Evolutionary conservation across 2,888 invertebrate genomes (phyloP).

Genomic region (Scaptomyza polygonia): DNA sequence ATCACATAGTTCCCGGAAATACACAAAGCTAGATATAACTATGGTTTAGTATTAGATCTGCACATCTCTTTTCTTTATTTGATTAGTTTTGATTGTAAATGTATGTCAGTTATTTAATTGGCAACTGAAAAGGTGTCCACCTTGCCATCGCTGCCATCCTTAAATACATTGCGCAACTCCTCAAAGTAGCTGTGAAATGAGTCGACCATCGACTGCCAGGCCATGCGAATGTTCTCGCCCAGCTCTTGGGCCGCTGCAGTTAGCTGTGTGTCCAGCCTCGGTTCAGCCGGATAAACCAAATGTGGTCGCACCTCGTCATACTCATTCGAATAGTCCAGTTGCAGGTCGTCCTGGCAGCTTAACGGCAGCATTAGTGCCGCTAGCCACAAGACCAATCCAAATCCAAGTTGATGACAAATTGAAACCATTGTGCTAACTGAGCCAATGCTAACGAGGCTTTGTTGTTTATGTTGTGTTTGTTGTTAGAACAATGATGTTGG

Average conservation of each 20-base stretch:
- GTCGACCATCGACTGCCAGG: slow-evolving; percentile 69
- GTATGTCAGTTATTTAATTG: slow-evolving; percentile 11
- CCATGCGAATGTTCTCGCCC: slow-evolving; percentile 57
- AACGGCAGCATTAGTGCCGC: slow-evolving; percentile 2
- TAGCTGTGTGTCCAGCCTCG: slow-evolving; percentile 50
- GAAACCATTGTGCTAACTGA: slow-evolving; percentile 54
- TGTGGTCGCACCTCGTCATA: slow-evolving; percentile 70
- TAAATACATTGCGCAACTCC: slow-evolving; percentile 46
- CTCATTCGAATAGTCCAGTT: slow-evolving; percentile 68
- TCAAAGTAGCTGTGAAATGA: slow-evolving; percentile 58
- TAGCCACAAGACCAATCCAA: background rate
- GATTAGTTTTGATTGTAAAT: no score
- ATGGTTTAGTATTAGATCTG: no score
- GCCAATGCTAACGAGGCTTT: background rate
- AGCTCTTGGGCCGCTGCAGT: slow-evolving; percentile 54
- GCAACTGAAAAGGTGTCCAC: slow-evolving; percentile 1
- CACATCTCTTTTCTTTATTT: no score
- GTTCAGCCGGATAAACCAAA: slow-evolving; percentile 35
- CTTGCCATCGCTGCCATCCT: slow-evolving; percentile 23
- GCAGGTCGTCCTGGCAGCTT: slow-evolving; percentile 33
- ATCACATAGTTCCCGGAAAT: background rate
- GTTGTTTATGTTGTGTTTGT: slow-evolving; percentile 52
- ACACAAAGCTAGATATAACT: background rate
- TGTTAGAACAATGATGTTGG: background rate
- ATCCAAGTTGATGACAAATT: slow-evolving; percentile 20